Base-by-base conservation (phyloP, 1,140 invertebrate genomes). In the Octopus bimaculoides region DNA sequence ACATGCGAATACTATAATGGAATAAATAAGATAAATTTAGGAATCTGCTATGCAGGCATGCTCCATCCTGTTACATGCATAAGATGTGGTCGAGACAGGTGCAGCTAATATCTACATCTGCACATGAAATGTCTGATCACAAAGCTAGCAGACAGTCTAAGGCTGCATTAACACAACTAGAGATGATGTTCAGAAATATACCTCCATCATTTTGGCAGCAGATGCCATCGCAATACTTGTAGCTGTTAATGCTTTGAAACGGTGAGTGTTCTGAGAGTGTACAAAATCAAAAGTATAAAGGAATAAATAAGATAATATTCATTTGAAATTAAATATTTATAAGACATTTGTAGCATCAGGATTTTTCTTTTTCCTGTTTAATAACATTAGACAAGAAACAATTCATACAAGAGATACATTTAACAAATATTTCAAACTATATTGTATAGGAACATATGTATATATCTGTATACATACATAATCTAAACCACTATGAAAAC, bases 221-320 rank as follows among this genome's bases (percentile, higher is more conserved):
- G 74, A 52, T 41, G 74, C 74, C 52, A 53, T 52, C 26, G 74
- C 74, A 75, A 75, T 75, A 75, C 74, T 53, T 75, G 74, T 75
- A 14, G 74, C 74, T 75, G 74, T 75, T 75, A 53, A 41, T 52
- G 74, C 74, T 75, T 75, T 75, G 74, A 75, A 52, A 75, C 74
- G 74, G 66, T 71, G 66, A 41, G 17, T 52, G 17, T 75, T 52
- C 74, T 75, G 52, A 75, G 8, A 2, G 4, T 9, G 14, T 20
- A 17, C 17, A 75, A 75, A 75, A 53, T 53, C 26, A 75, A 53
- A 75, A 75, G 74, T 52, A 5, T 41, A 75, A 75, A 53, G 66
- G 17, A 71, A 71, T 71, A 20, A 71, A 20, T n/a, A 71, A 71
- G 26, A 71, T 12, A 20, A 14, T 71, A 41, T 41, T 41, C 26